Evolutionary conservation across 2,888 invertebrate genomes (phyloP).

Genomic region (Eilema sororculum): DNA sequence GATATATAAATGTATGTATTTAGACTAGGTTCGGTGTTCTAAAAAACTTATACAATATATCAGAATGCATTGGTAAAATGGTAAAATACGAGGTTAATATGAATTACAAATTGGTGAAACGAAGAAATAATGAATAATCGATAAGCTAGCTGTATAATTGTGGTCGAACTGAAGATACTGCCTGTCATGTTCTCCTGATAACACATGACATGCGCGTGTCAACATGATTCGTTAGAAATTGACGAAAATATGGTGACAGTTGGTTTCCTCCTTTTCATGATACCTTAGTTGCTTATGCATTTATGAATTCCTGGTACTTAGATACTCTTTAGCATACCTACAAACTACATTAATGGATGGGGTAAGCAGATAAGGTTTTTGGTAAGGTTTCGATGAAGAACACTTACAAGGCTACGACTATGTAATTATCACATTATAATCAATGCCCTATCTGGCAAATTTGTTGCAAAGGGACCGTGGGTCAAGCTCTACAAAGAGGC

Average conservation of each 20-base stretch:
- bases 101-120: neutral
- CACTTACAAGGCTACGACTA: too few species aligned
- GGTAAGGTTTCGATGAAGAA: too few species aligned
- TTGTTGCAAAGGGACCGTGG: too few species aligned
- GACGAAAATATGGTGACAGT: constrained; percentile 50
- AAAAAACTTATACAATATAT: constrained; percentile 1
- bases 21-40: neutral
- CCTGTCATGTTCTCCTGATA: constrained; percentile 48
- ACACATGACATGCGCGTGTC: constrained; percentile 38
- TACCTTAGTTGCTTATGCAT: constrained; percentile 48
- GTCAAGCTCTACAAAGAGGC: too few species aligned
- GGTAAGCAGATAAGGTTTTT: too few species aligned
- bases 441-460: too few species aligned
- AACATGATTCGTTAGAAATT: constrained; percentile 38
- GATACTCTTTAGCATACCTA: neutral
- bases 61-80: neutral
- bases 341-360: too few species aligned
- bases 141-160: constrained; percentile 24
- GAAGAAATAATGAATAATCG: constrained; percentile 29
- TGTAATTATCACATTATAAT: too few species aligned
- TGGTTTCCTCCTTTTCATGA: constrained; percentile 50
- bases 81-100: neutral
- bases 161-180: constrained; percentile 31
- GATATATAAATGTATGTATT: neutral
- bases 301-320: neutral